phyloP scores from a whole-genome alignment of 2,113 vertebrate species.

The Symphodus melops region DNA sequence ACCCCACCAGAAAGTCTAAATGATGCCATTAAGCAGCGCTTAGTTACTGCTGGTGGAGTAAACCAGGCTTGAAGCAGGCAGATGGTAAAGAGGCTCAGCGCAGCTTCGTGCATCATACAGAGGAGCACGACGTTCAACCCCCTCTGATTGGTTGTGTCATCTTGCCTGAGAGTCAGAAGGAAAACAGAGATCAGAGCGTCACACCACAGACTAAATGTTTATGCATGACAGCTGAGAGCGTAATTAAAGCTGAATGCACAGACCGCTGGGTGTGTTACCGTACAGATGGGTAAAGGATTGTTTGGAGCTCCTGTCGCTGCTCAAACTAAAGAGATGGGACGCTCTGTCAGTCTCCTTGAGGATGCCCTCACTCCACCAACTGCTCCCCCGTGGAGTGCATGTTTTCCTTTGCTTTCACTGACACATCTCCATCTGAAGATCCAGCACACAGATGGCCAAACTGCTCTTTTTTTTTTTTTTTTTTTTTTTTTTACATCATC shows the following conservation, averaged over 20 bases:
- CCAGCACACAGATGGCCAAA: constrained; percentile 59
- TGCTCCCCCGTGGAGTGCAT: constrained; percentile 31
- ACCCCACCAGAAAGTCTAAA: no score
- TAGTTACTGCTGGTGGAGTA: background rate
- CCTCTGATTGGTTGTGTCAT: constrained; percentile 37
- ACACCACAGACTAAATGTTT: background rate
- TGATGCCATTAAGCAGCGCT: background rate
- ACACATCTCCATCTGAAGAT: constrained; percentile 52
- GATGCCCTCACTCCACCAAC: constrained; percentile 39
- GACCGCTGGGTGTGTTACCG: background rate
- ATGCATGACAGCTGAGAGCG: constrained; percentile 1
- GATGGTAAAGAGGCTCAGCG: constrained; percentile 43
- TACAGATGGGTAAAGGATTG: background rate
- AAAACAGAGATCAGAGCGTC: constrained; percentile 17
- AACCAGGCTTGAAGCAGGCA: constrained; percentile 41
- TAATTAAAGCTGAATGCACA: background rate
- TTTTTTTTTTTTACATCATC: constrained; percentile 24
- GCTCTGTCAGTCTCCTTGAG: constrained; percentile 21
- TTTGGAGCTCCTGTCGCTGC: background rate
- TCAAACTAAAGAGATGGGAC: background rate
- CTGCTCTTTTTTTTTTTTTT: constrained; percentile 4
- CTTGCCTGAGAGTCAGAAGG: constrained; percentile 10
- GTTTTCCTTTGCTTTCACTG: constrained; percentile 28
- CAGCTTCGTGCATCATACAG: constrained; percentile 23
- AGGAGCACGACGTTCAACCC: constrained; percentile 24